phyloP scores from a whole-genome alignment of 2,797 vertebrate genomes.

The Sardinella longiceps region DNA sequence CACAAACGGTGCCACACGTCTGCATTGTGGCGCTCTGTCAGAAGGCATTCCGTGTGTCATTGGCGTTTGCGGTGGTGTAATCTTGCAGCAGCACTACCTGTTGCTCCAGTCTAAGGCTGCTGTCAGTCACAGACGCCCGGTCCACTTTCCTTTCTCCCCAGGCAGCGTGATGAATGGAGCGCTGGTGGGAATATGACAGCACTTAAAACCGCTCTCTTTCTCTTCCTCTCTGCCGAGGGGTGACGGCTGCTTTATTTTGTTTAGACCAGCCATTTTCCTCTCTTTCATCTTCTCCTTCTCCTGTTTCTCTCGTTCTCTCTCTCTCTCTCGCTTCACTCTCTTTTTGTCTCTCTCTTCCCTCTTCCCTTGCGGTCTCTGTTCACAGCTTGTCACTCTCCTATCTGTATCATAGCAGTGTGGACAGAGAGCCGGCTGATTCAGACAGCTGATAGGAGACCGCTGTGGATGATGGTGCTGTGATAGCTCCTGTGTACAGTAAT shows the following conservation, averaged over 20 bases:
- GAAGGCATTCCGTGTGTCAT: not conserved
- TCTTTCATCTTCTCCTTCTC: not conserved
- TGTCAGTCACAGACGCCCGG: slow-evolving; percentile 34
- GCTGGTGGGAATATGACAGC: slow-evolving; percentile 60
- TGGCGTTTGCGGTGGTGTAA: not conserved
- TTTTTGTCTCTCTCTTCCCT: not conserved
- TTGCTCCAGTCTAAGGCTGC: slow-evolving; percentile 29
- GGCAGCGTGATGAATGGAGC: slow-evolving; percentile 56
- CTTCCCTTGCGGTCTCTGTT: not conserved
- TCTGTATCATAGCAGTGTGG: not conserved
- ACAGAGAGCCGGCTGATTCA: not conserved
- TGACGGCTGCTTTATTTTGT: slow-evolving; percentile 55
- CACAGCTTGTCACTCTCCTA: not conserved
- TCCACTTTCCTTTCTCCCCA: slow-evolving; percentile 12
- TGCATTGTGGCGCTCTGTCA: not conserved
- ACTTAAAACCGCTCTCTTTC: slow-evolving; percentile 52
- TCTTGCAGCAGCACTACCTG: slow-evolving; percentile 22
- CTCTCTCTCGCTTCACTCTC: not conserved
- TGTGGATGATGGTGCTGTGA: not conserved
- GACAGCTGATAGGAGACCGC: not conserved
- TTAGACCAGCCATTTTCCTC: slow-evolving; percentile 7
- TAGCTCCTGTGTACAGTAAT: not conserved
- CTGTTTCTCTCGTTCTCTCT: not conserved
- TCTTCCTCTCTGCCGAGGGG: slow-evolving; percentile 49
- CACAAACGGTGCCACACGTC: not conserved